Evolutionary conservation across 2,888 invertebrate genomes (phyloP), one percentile per base, ranked within the genome.

Genomic region (Megastigmus dorsalis): DNA sequence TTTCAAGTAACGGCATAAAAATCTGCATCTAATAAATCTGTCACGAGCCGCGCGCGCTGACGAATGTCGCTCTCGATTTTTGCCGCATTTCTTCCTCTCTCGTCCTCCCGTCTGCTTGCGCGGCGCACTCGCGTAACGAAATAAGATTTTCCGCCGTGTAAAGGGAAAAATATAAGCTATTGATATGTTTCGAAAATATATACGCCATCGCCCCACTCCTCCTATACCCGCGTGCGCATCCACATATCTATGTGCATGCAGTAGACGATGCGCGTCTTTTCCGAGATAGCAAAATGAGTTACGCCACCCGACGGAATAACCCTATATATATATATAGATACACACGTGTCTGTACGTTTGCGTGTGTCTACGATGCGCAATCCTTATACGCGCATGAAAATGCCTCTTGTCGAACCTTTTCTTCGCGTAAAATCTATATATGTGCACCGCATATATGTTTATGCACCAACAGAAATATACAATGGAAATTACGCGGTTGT

Each of bases 11-110:
- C 48, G 71, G 41, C 13, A 45, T 59, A 43, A 68, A 62, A 68
- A 74, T 62, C 48, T 57, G 43, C 30, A 57, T 63, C 62, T 74
- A 69, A 68, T 74, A 74, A 74, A 74, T 74, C 62, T 68, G 63
- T 74, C 74, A 63, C 63, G 26, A 68, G 50, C 28, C 30, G 26
- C n/a, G 62, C 30, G 26, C n/a, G 62, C 48, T 73, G 67, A 73
- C 73, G 73, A 73, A 54, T 41, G 67, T 62, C 73, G 60, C 33
- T 52, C 41, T 60, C 66, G 54, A 70, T 70, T 70, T 70, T 70
- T 43, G 66, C 26, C 43, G 55, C 38, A 74, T 74, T 68, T 67
- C 45, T 28, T 36, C n/a, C n/a, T n/a, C n/a, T n/a, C n/a, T n/a
- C n/a, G n/a, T n/a, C n/a, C n/a, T n/a, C n/a, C n/a, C n/a, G 52